Evolutionary conservation across 1,140 invertebrate species (phyloP).

Genomic region (Hestina assimilis): DNA sequence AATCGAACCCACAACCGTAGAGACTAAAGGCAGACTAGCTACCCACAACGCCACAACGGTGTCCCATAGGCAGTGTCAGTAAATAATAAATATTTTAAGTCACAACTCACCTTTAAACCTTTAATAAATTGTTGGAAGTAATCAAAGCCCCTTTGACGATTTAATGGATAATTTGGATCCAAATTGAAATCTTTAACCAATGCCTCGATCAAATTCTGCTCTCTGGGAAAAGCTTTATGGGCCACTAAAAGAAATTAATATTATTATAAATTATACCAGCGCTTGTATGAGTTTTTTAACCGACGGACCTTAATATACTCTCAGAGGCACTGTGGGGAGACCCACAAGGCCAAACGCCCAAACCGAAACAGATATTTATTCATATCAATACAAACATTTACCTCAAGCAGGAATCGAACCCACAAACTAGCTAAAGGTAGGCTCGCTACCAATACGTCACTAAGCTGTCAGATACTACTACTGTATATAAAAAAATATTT

Average conservation of each 20-base stretch:
- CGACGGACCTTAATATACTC: no score
- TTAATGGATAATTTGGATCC: conserved; percentile 31
- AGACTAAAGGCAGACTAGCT: no score
- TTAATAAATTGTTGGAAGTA: conserved; percentile 44
- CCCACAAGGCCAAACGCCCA: no score
- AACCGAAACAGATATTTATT: no score
- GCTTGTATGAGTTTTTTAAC: no score
- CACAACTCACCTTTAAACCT: conserved; percentile 44
- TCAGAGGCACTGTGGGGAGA: neutral
- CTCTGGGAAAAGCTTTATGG: conserved; percentile 83
- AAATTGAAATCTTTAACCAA: conserved; percentile 46
- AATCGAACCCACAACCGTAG: no score
- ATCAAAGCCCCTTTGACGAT: conserved; percentile 36
- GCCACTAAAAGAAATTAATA: conserved; percentile 75
- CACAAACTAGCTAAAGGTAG: no score
- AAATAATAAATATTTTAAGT: no score
- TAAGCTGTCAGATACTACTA: no score
- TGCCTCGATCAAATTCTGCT: conserved; percentile 68
- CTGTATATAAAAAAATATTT: conserved; percentile 64
- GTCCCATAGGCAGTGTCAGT: no score
- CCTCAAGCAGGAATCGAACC: neutral
- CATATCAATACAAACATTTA: neutral
- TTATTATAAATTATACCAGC: neutral
- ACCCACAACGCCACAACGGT: no score
- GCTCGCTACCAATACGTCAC: no score